Conservation (phyloP, 2,888 invertebrate species). For the Leucoptera coffeella region DNA sequence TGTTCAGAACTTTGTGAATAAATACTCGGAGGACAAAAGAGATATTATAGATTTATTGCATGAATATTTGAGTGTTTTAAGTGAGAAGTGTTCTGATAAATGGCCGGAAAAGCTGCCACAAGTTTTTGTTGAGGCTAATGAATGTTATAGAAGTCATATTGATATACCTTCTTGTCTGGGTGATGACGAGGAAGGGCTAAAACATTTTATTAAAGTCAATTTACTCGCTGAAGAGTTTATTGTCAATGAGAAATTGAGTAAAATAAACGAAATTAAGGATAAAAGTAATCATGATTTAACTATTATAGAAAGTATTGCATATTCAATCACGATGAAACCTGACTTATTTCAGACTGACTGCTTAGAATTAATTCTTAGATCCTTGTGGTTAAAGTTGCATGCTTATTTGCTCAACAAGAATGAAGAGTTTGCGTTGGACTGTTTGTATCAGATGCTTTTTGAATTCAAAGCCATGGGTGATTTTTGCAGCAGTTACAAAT, state of each 20-base stretch:
- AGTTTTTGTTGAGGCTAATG: constrained; percentile 56
- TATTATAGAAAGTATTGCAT: constrained; percentile 28
- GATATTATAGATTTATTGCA: constrained; percentile 57
- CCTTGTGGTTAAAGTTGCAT: constrained; percentile 38
- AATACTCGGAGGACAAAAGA: constrained; percentile 47
- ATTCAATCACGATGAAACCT: constrained; percentile 25
- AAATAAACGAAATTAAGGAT: constrained; percentile 12
- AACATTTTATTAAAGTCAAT: constrained; percentile 27
- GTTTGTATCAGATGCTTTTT: constrained; percentile 29
- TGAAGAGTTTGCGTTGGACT: constrained; percentile 33
- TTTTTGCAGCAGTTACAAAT: constrained; percentile 18
- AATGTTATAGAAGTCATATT: constrained; percentile 41
- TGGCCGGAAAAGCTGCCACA: constrained; percentile 60
- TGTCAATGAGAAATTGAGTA: constrained; percentile 25
- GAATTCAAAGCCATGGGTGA: constrained; percentile 42
- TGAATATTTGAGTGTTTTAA: constrained; percentile 51
- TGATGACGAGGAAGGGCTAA: constrained; percentile 21
- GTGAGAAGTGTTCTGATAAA: constrained; percentile 54
- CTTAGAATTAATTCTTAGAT: constrained; percentile 25
- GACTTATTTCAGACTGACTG: constrained; percentile 26
- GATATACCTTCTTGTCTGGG: constrained; percentile 30
- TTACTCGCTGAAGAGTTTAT: constrained; percentile 32
- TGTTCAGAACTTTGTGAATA: constrained; percentile 57
- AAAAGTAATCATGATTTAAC: constrained; percentile 18
- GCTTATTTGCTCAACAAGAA: constrained; percentile 28